Evolutionary conservation across 1,140 invertebrate genomes (phyloP).

Genomic region (Streblospio benedicti): DNA sequence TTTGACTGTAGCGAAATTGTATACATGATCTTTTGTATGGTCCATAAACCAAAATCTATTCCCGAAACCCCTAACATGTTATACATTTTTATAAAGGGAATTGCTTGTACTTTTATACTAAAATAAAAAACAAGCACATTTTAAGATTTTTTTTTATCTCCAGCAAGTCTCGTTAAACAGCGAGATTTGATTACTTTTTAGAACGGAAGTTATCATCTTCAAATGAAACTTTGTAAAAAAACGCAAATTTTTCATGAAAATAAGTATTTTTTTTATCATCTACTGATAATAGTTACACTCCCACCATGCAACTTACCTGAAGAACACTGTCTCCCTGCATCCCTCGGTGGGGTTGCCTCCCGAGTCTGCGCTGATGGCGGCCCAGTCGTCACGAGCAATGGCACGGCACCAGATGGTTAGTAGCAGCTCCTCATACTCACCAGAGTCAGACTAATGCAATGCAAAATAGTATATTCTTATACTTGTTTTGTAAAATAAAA

Average conservation of each 20-base stretch:
- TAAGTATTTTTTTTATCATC: slow-evolving; percentile 13
- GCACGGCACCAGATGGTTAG: slow-evolving; percentile 69
- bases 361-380: slow-evolving; percentile 38
- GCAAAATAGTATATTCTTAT: neutral
- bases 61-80: slow-evolving; percentile 19
- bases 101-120: no score
- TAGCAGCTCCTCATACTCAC: slow-evolving; percentile 51
- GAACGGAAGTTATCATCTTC: neutral
- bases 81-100: neutral
- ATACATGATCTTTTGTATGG: no score
- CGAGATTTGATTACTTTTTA: neutral
- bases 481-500: neutral
- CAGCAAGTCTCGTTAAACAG: neutral
- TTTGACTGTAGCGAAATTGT: no score
- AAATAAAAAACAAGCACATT: no score
- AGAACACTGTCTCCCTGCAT: slow-evolving; percentile 64
- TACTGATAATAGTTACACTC: slow-evolving; percentile 56
- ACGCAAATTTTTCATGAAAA: slow-evolving; percentile 18
- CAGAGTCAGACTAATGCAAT: slow-evolving; percentile 26
- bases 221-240: neutral
- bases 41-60: no score
- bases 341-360: slow-evolving; percentile 55
- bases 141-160: no score
- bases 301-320: slow-evolving; percentile 65
- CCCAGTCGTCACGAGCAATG: slow-evolving; percentile 64